phyloP scores from a whole-genome alignment of 1,140 invertebrate genomes.

The Drosophila leontia region DNA sequence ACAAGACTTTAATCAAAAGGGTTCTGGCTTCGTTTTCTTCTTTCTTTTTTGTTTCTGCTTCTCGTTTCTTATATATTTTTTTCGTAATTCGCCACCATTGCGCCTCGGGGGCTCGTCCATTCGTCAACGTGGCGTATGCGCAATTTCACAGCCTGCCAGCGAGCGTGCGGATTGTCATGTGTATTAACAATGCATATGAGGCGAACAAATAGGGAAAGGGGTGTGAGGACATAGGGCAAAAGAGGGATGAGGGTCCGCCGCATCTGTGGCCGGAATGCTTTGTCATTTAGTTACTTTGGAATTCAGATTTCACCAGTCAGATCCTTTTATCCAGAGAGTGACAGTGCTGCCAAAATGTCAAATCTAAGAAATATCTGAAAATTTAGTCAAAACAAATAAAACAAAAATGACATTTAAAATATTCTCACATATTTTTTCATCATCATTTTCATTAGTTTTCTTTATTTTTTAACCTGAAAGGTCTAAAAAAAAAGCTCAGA shows the following conservation, averaged over 20 bases:
- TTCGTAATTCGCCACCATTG: constrained; percentile 22
- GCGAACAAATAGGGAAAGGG: constrained; percentile 29
- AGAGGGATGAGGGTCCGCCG: background rate
- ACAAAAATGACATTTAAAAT: background rate
- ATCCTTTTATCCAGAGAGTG: constrained; percentile 17
- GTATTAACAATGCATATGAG: constrained; percentile 70
- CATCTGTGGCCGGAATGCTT: constrained; percentile 38
- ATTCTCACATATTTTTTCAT: no score
- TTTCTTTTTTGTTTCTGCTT: background rate
- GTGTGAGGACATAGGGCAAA: background rate
- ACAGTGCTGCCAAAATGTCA: background rate
- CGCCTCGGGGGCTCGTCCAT: constrained; percentile 46
- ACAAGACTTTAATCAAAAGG: constrained; percentile 59
- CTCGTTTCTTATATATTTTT: constrained; percentile 1
- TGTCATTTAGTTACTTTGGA: constrained; percentile 61
- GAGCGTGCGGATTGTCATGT: constrained; percentile 63
- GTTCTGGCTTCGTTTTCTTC: constrained; percentile 13
- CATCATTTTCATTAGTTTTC: background rate
- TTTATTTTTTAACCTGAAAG: background rate
- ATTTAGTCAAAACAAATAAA: background rate
- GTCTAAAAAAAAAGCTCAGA: background rate
- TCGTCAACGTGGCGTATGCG: constrained; percentile 67
- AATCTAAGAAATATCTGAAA: background rate
- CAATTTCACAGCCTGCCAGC: constrained; percentile 73
- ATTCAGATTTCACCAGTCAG: constrained; percentile 59